Evolutionary conservation across 2,113 vertebrate genomes (phyloP).

Genomic region (Zootoca vivipara): DNA sequence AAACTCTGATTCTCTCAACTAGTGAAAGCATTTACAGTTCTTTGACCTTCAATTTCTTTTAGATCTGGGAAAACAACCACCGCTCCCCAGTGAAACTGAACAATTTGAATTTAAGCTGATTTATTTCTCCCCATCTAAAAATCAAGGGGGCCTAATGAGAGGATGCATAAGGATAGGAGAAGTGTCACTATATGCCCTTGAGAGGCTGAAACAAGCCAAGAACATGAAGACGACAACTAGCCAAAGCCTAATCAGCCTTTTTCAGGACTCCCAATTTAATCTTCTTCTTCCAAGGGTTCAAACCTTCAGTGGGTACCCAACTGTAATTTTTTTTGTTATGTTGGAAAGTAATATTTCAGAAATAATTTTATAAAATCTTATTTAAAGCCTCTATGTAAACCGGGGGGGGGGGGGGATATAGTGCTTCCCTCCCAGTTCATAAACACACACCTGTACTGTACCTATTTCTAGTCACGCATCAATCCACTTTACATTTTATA

Average conservation of each 20-base stretch:
- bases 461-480: slow-evolving; percentile 3
- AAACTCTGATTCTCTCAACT: neutral
- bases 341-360: slow-evolving; percentile 49
- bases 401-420: neutral
- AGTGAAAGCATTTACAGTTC: neutral
- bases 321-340: neutral
- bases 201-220: neutral
- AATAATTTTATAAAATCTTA: slow-evolving; percentile 31
- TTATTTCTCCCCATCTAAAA: neutral
- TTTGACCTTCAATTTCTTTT: neutral
- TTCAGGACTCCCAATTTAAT: neutral
- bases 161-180: neutral
- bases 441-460: slow-evolving; percentile 32
- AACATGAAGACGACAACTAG: neutral
- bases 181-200: neutral
- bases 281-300: neutral
- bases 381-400: slow-evolving; percentile 38
- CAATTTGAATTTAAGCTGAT: neutral
- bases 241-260: neutral
- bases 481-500: slow-evolving; percentile 29
- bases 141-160: neutral
- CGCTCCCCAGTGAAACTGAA: neutral
- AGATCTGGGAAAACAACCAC: neutral
- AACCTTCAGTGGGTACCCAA: neutral
- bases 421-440: slow-evolving; percentile 23